Base-by-base conservation (phyloP, 2,888 invertebrate species). In the Taenaris catops region DNA sequence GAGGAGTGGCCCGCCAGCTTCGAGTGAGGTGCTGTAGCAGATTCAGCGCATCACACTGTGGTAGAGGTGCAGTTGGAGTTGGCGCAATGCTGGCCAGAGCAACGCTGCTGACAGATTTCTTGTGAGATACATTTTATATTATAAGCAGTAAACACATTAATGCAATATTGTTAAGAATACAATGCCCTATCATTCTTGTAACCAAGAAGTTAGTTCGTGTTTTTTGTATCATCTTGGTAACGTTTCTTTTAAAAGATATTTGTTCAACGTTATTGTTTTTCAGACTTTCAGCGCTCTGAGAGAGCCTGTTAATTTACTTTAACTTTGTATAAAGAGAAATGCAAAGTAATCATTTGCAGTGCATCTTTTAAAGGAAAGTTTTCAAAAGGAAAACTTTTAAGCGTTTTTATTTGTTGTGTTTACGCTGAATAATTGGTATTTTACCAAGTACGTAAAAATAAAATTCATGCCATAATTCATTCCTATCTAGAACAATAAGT, bases 311-410 rank as follows among this genome's bases (percentile, higher is more conserved):
- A 40, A 33, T 36, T 39, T 43, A 37, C 33, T 34, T 31, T 39
- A 36, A 39, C 40, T 43, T 37, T 43, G 23, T 23, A 29, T 35
- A 36, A 33, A 34, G 34, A 38, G 31, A 25, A 38, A 32, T 38
- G 26, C 37, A 39, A 33, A 42, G 38, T 33, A 38, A 42, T 42
- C 32, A 32, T 42, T 39, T 36, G 35, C 33, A 32, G 28, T 34
- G 42, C 33, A 36, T 36, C 29, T 26, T 31, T 31, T 9, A 12
- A 23, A 23, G 31, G 9, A 23, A 31, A 31, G 31, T 31, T 23
- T 19, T 23, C 9, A 31, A 31, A 29, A 23, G 31, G 19, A 20
- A 28, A 19, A 20, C 12, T 28, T 28, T 20, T 20, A 8, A 19
- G 28, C 12, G 11, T 20, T 31, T 31, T 31, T 31, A 16, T 31